Conservation (phyloP, 2,113 vertebrate genomes). For the Microtus montanus region DNA sequence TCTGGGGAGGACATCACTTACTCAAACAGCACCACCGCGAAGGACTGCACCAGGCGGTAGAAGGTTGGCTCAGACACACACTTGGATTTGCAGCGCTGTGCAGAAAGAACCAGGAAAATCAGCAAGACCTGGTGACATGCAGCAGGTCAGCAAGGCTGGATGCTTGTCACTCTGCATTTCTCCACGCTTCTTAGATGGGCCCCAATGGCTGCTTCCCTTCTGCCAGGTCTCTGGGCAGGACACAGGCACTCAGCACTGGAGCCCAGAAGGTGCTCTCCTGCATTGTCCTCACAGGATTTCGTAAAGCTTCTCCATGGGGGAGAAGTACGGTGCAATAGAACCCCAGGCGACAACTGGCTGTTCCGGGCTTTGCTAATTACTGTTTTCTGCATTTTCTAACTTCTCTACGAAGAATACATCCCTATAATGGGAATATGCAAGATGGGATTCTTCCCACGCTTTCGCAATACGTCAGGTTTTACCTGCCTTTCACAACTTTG, state of each 20-base stretch:
- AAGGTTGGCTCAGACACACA: slow-evolving; percentile 96
- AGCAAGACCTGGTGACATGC: background rate
- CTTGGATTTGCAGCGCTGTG: slow-evolving; percentile 97
- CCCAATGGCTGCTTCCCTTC: accelerated
- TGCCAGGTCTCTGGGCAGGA: background rate
- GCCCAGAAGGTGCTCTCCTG: background rate
- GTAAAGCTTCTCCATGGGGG: too few species aligned
- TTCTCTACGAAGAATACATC: background rate
- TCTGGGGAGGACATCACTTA: slow-evolving; percentile 84
- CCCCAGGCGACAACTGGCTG: background rate
- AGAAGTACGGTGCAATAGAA: accelerated
- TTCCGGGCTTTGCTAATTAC: background rate
- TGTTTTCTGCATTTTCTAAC: background rate
- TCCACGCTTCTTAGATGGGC: background rate
- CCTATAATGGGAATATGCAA: background rate
- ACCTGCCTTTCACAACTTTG: background rate
- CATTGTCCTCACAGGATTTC: background rate
- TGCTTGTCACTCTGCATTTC: accelerated
- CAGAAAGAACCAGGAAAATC: slow-evolving; percentile 55
- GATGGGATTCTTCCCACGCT: background rate
- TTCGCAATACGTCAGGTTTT: background rate
- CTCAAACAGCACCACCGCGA: slow-evolving; percentile 97
- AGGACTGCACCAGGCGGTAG: slow-evolving; percentile 98
- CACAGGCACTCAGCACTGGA: background rate
- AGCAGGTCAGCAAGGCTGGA: background rate